These are phyloP conservation scores for Bettongia penicillata DNA, from an alignment of 2,113 vertebrate species.

Conservation along the genomic window DNA sequence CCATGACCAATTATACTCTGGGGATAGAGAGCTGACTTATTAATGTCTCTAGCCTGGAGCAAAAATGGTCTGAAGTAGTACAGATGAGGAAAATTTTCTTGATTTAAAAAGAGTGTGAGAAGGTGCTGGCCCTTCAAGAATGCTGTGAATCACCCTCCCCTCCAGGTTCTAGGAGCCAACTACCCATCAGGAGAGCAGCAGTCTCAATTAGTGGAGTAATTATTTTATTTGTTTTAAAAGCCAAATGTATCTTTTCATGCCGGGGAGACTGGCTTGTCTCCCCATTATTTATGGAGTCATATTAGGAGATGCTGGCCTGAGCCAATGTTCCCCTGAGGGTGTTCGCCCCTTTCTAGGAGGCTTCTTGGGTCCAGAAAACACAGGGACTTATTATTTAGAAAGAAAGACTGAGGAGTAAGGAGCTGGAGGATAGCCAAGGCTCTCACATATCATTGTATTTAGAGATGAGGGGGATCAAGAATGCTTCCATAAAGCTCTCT, in stretches of 20 bases:
- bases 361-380: background rate
- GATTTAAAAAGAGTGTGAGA: background rate
- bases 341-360: background rate
- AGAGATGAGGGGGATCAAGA: background rate
- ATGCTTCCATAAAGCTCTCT: background rate
- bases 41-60: background rate
- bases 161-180: background rate
- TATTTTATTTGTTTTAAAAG: conserved; percentile 39
- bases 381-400: background rate
- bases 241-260: background rate
- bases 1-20: background rate
- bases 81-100: background rate
- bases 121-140: background rate
- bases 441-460: background rate
- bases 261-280: background rate
- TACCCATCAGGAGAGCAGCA: background rate
- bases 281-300: background rate
- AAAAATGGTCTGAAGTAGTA: background rate
- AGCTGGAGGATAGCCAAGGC: background rate
- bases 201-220: conserved; percentile 9
- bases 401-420: background rate
- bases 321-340: background rate
- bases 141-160: background rate
- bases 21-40: background rate
- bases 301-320: background rate